phyloP scores from a whole-genome alignment of 2,113 vertebrate genomes.

The Oreochromis spilurus region DNA sequence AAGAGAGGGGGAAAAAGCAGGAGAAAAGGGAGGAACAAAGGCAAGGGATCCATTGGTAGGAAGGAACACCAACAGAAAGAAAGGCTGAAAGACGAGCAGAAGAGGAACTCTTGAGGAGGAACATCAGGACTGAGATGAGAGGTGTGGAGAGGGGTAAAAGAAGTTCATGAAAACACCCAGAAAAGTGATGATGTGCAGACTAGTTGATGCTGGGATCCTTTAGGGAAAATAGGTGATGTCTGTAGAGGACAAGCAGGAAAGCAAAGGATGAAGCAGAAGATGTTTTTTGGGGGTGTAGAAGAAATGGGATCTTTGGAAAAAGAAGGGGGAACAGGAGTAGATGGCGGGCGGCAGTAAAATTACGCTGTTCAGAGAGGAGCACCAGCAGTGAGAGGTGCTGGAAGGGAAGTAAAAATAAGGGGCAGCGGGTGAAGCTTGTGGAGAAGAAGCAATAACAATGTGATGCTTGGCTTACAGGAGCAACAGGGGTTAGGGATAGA shows the following conservation, averaged over 20 bases:
- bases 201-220: neutral
- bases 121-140: neutral
- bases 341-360: fast-evolving
- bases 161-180: neutral
- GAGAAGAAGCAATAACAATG: neutral
- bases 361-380: neutral
- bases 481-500: neutral
- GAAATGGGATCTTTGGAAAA: neutral
- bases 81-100: neutral
- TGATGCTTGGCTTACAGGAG: neutral
- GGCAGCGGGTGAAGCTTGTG: neutral
- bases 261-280: neutral
- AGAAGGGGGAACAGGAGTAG: neutral
- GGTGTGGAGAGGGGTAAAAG: neutral
- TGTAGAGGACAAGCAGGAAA: neutral
- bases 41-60: neutral
- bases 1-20: neutral
- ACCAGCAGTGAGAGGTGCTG: neutral
- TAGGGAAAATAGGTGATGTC: neutral
- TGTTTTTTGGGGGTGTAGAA: neutral
- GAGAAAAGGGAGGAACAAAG: neutral
- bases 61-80: neutral
- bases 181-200: neutral
- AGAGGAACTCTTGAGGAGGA: neutral
- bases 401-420: neutral